A percentile compares a stretch with the other conserved stretches of the same genome.
phyloP scores from a whole-genome alignment of 2,888 invertebrate species.

The Cephalotes varians region DNA sequence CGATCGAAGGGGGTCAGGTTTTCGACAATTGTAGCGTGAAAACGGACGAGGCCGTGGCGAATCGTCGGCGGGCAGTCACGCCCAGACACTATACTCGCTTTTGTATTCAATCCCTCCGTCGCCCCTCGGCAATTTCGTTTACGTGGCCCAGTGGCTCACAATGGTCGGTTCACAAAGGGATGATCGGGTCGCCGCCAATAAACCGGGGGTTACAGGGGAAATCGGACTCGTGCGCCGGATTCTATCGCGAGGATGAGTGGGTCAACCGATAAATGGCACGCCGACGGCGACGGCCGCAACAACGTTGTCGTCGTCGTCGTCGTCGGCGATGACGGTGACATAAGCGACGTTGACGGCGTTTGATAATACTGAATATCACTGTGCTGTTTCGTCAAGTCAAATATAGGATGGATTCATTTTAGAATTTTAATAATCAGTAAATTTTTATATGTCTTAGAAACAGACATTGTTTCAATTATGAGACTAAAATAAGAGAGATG shows the following conservation, averaged over 20 bases:
- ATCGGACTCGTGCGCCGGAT: conserved; percentile 82
- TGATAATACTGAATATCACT: conserved; percentile 5
- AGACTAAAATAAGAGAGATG: not conserved
- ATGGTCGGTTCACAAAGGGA: conserved; percentile 81
- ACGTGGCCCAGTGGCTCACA: conserved; percentile 84
- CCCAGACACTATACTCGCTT: conserved; percentile 79
- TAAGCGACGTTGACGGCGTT: not conserved
- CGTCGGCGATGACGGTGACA: conserved; percentile 1
- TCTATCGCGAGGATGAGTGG: conserved; percentile 82
- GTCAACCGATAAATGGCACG: conserved; percentile 82
- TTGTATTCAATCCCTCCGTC: conserved; percentile 77
- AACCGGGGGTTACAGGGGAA: conserved; percentile 82
- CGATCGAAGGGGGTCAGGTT: conserved; percentile 74
- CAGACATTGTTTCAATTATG: not conserved
- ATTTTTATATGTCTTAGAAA: not conserved
- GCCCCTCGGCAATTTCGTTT: conserved; percentile 84
- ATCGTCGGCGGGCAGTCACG: conserved; percentile 82
- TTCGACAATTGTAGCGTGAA: conserved; percentile 80
- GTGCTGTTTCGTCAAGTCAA: not conserved
- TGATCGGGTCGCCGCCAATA: conserved; percentile 82
- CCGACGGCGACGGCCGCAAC: conserved; percentile 58
- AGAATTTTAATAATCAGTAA: not conserved
- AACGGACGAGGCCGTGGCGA: conserved; percentile 81
- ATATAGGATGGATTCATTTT: not conserved
- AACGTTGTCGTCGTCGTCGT: conserved; percentile 42